Base-by-base conservation (phyloP, 1,140 invertebrate species). In the Coboldia fuscipes region DNA sequence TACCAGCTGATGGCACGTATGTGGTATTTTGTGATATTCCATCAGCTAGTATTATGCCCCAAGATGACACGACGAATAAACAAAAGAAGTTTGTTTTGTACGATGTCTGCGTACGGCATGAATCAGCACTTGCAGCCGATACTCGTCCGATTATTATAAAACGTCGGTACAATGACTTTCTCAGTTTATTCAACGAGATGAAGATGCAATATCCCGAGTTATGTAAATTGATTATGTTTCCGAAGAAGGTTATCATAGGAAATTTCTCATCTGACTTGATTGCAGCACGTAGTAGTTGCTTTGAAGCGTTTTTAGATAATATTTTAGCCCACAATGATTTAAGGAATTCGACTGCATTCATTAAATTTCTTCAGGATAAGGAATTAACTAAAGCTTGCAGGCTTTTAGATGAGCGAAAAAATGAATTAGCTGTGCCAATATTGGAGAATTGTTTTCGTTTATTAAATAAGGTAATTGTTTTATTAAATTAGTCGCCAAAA, bases 251-350 rank as follows among this genome's bases (percentile, higher is more conserved):
- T 37, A 44, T 81, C 8, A 53, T 76, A 30, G 77, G 78, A 2
- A 84, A 84, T 51, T 84, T 82, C 50, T 70, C 68, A 26, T 61
- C 68, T 17, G 68, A 67, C 39, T 58, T 79, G 21, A 81, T 84
- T 42, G 65, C 67, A 7, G 57, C 60, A 29, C 60, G 79, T 46
- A 75, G 72, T 49, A 49, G 60, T 8, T 68, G 66, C n/a, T 84
- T 84, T 61, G 72, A 79, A 43, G 54, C 56, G 37, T 61, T 80
- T 20, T 48, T 82, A 15, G 60, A 64, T 18, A 60, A 72, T 42
- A 51, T 79, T 22, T 60, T 63, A 7, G 57, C 52, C 30, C 56
- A 71, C 26, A 54, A 61, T 34, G 59, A 64, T 27, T 47, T 82
- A 3, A 56, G 69, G 36, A 65, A 69, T 20, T 68, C 70, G 12